Evolutionary conservation across 2,113 vertebrate species (phyloP).

Genomic region (Scalopus aquaticus): DNA sequence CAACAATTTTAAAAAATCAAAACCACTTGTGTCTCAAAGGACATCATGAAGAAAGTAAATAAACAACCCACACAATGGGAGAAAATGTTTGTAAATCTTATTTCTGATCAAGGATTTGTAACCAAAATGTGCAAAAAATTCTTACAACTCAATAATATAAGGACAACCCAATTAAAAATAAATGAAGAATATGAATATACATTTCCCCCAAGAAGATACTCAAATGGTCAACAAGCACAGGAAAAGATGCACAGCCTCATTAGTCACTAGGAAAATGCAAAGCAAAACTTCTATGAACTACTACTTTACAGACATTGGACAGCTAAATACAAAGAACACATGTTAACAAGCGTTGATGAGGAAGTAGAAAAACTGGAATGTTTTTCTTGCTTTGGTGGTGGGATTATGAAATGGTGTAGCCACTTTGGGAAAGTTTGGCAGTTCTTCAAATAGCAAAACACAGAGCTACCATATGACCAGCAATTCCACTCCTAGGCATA

Average conservation of each 20-base stretch:
- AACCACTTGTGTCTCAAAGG: not conserved
- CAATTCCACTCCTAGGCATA: not conserved
- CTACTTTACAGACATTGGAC: not conserved
- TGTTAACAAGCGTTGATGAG: not conserved
- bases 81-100: not conserved
- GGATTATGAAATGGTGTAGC: not conserved
- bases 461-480: not conserved
- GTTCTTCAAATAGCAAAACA: not conserved
- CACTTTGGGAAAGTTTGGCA: not conserved
- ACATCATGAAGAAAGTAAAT: not conserved
- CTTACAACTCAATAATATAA: not conserved
- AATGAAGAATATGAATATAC: not conserved
- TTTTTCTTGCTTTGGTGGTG: too few relatives aligned
- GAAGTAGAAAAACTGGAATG: not conserved
- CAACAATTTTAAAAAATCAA: conserved; percentile 5
- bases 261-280: not conserved
- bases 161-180: not conserved
- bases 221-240: not conserved
- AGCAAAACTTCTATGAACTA: not conserved
- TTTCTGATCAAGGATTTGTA: not conserved
- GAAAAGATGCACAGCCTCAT: not conserved
- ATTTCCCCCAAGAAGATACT: not conserved
- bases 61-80: not conserved
- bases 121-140: not conserved
- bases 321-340: not conserved